Evolutionary conservation across 2,113 vertebrate species (phyloP), one percentile per base, ranked within the genome.

Genomic region (Burhinus oedicnemus): DNA sequence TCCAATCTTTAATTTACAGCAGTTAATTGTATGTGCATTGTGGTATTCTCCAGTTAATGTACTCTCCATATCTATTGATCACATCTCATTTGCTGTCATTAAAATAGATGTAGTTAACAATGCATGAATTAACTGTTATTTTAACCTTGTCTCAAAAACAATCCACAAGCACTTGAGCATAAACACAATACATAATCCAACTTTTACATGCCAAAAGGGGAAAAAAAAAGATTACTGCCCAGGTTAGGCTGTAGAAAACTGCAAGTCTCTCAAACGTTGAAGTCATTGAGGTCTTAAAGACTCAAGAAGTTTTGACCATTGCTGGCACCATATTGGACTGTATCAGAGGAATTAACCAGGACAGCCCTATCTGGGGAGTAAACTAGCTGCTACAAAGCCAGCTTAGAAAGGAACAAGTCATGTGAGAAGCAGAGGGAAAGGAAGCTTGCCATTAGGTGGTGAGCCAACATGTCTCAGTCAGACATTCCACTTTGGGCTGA

Each of bases 391-490:
- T 45, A 42, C 29, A 29, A 68, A 79, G 65, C 21, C 72, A 64
- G 16, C 25, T 82, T n/a, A 64, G 77, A 84, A 82, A 42, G 47
- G 57, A 85, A 14, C 45, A 82, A 40, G 32, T 36, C 45, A 68
- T 6, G n/a, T 76, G 38, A 91, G 57, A 75, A 79, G 42, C 42
- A 81, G 77, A 93, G 52, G n/a, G 47, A 84, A 89, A 87, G 49
- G 78, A 93, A 79, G 10, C 29, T 81, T 89, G 65, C 52, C 57
- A 87, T 89, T 69, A 89, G 30, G 32, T 71, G 22, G 23, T 87
- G 55, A 95, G 89, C 83, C 91, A 89, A 72, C 10, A 74, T 87
- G 36, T 74, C 60, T 90, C 60, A 22, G 27, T 89, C 89, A 97
- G 83, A 84, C 51, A 82, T 95, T 94, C 65, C 22, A 8, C 47